Conservation (phyloP, 2,797 vertebrate genomes). For the Microhierax caerulescens region DNA sequence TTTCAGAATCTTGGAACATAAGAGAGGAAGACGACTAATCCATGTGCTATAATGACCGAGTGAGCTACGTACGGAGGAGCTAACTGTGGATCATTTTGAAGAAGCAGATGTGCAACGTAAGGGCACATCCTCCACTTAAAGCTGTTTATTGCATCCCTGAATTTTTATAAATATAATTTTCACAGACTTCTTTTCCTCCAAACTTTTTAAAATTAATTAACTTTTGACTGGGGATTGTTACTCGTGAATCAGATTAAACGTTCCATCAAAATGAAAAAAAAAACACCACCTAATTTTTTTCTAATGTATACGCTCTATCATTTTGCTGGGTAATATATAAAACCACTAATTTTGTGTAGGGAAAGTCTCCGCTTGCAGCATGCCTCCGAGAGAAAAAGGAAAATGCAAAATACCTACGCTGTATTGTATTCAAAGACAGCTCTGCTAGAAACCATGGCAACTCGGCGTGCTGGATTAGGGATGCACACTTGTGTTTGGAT, state of each 20-base stretch:
- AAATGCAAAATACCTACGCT: background rate
- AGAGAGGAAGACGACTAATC: background rate
- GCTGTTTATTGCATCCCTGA: background rate
- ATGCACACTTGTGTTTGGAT: background rate
- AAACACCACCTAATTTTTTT: background rate
- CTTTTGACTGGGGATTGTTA: background rate
- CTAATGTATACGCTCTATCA: background rate
- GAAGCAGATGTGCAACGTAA: background rate
- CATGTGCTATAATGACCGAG: background rate
- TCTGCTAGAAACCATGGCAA: conserved; percentile 54
- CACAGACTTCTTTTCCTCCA: background rate
- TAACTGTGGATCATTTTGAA: background rate
- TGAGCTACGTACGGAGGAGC: background rate
- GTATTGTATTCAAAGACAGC: background rate
- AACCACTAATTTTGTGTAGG: background rate
- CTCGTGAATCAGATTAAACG: background rate
- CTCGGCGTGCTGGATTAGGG: rapidly evolving
- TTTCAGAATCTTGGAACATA: background rate
- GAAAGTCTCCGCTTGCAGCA: background rate
- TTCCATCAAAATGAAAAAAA: background rate
- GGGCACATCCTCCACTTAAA: background rate
- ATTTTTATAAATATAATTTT: background rate
- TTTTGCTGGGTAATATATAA: background rate
- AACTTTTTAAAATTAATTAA: background rate
- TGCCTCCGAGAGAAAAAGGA: background rate